A percentile compares a stretch with the other conserved stretches of the same genome.
Evolutionary conservation across 2,888 invertebrate genomes (phyloP).

Genomic region (Odontomyia ornata): DNA sequence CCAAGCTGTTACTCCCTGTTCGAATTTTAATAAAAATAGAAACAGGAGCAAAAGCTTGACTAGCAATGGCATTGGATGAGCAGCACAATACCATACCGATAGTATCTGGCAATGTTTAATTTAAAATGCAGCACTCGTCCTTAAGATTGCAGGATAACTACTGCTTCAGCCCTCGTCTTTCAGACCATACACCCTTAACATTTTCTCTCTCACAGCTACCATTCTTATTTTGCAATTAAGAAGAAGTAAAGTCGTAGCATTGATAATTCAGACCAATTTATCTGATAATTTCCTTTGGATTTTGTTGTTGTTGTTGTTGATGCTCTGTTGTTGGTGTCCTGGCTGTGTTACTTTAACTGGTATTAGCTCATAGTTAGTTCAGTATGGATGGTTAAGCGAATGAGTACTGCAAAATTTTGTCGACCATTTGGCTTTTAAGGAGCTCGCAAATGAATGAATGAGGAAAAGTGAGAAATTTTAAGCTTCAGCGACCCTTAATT

Average conservation of each 20-base stretch:
- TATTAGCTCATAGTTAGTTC: too few species aligned
- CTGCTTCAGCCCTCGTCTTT: not conserved
- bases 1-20: constrained; percentile 28
- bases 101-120: constrained; percentile 18
- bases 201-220: not conserved
- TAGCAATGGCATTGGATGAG: not conserved
- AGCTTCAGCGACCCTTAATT: constrained; percentile 35
- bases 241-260: constrained; percentile 29
- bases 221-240: constrained; percentile 39
- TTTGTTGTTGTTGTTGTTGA: not conserved
- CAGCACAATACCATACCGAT: not conserved
- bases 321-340: not conserved
- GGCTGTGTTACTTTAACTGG: too few species aligned
- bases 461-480: constrained; percentile 31
- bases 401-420: too few species aligned
- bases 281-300: constrained; percentile 40
- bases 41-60: too few species aligned
- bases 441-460: constrained; percentile 9
- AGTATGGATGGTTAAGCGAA: not conserved
- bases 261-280: constrained; percentile 43
- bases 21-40: constrained; percentile 28
- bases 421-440: constrained; percentile 2
- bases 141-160: constrained; percentile 31
- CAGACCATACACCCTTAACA: too few species aligned
- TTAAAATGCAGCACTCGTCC: constrained; percentile 42